Base-by-base conservation (phyloP, 2,113 vertebrate species). In the Sitta europaea region DNA sequence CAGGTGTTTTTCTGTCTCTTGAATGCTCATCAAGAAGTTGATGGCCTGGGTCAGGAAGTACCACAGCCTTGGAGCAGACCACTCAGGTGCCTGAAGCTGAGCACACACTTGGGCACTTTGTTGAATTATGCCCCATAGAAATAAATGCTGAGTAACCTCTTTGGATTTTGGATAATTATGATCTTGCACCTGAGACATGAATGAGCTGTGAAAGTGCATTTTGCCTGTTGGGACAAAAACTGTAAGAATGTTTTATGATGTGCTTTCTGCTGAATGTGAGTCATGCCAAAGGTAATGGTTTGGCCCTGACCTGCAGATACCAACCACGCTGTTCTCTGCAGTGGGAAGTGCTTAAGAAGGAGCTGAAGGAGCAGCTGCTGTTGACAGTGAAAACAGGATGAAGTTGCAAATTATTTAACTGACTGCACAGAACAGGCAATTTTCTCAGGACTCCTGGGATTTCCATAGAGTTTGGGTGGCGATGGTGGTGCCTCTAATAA, bases 401-500 rank as follows among this genome's bases (percentile, higher is more conserved):
- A 59, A 75, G 3, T 47, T 54, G 31, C 28, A 31, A 38, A 55
- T 48, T 63, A 11, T 55, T 86, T 58, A 48, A 55, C 15, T 66
- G 78, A 4, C 59, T 95, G 51, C 22, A 57, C 28, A 28, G n/a
- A 68, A 59, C 21, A 51, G 35, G 17, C 5, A 7, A 3, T 71
- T 67, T 85, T 42, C 33, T 90, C 27, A 48, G 29, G 40, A 43
- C 13, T 88, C 29, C 11, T 87, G n/a, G 47, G n/a, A 10, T 51
- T 81, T 53, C 43, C 0, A 0, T 35, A 18, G 28, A 17, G 21
- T 71, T 79, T 29, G 19, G 8, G 3, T 28, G 23, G 12, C 53
- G 29, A 4, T 33, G 33, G 14, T 33, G 12, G 11, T 38, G 67
- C 40, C 45, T 65, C 0, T 55, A 40, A 45, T 36, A 16, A 2